Percentiles rank a stretch among this genome's conserved stretches.
phyloP scores from a whole-genome alignment of 2,113 vertebrate species.

The Willisornis vidua region DNA sequence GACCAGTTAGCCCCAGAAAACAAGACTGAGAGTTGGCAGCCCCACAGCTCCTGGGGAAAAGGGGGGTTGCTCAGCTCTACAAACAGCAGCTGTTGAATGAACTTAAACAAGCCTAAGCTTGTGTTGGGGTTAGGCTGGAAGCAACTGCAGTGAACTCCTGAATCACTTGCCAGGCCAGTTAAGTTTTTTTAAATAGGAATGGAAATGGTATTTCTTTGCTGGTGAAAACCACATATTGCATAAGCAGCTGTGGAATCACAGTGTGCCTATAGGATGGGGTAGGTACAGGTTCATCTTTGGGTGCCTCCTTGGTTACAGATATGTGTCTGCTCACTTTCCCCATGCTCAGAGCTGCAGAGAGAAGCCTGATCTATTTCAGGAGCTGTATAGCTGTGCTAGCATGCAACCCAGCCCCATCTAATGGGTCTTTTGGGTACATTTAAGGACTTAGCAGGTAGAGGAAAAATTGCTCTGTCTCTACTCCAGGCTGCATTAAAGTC shows the following conservation, averaged over 20 bases:
- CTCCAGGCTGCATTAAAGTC: background rate
- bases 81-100: background rate
- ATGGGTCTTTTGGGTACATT: background rate
- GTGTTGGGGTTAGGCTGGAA: background rate
- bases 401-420: background rate
- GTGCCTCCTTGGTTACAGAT: background rate
- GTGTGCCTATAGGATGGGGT: accelerated
- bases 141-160: background rate
- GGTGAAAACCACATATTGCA: background rate
- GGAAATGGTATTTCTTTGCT: background rate
- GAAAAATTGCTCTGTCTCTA: background rate
- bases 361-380: background rate
- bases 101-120: background rate
- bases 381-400: background rate
- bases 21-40: background rate
- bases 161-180: background rate
- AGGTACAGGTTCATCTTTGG: background rate
- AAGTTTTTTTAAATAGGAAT: background rate
- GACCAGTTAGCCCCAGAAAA: background rate
- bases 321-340: background rate
- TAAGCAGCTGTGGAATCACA: background rate
- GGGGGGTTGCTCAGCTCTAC: background rate
- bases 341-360: background rate
- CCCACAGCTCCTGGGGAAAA: background rate
- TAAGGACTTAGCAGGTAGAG: background rate